These are phyloP conservation scores for Turdus rufiventris DNA, from an alignment of 2,113 vertebrate species.

Conservation along the genomic window DNA sequence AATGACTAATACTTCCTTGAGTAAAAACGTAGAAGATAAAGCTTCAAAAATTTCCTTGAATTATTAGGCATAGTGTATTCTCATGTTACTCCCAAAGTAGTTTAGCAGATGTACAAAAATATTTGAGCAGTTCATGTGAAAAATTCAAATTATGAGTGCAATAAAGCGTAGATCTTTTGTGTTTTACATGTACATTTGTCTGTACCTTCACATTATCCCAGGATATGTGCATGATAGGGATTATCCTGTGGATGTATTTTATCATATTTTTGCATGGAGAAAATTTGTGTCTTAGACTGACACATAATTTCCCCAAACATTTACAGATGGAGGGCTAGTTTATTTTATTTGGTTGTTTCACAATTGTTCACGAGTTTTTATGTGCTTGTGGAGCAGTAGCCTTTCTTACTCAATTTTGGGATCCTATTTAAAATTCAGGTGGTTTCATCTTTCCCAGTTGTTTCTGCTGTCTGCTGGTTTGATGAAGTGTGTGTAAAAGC, in stretches of 20 bases:
- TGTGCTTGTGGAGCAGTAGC: rapidly evolving
- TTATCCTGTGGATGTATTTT: not conserved
- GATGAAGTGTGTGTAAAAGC: not conserved
- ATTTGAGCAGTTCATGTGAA: not conserved
- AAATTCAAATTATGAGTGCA: not conserved
- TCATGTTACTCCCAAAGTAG: not conserved
- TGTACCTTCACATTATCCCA: not conserved
- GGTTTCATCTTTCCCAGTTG: not conserved
- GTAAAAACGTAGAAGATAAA: not conserved
- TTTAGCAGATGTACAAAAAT: not conserved
- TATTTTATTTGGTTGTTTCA: not conserved
- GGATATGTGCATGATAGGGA: no score
- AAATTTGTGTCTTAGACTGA: not conserved
- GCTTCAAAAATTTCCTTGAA: not conserved
- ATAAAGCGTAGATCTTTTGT: not conserved
- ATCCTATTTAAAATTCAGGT: not conserved
- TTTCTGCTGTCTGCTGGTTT: not conserved
- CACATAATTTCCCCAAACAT: not conserved
- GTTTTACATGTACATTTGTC: not conserved
- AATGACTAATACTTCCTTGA: not conserved
- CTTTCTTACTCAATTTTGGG: not conserved
- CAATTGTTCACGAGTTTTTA: not conserved
- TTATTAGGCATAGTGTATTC: not conserved
- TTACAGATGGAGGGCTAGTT: not conserved
- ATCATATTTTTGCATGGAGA: not conserved